Percentiles rank a stretch among this genome's conserved stretches.
Evolutionary conservation across 2,113 vertebrate species (phyloP).

Genomic region (Ailuropoda melanoleuca): DNA sequence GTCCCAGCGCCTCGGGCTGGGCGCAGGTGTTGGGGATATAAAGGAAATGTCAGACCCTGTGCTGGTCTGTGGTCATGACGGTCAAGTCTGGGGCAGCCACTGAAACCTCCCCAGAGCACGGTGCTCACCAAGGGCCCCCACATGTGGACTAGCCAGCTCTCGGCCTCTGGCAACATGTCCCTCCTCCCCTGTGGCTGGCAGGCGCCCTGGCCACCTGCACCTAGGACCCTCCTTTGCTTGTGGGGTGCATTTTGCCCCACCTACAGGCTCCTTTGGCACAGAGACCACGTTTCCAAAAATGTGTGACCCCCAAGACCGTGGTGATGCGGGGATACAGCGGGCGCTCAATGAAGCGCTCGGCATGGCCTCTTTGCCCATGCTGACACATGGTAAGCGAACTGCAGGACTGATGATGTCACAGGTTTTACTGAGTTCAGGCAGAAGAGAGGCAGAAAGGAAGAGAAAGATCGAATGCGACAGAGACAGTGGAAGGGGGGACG

Average conservation of each 20-base stretch:
- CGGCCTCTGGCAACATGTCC: background rate
- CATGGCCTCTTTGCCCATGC: background rate
- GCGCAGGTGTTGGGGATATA: too few species aligned
- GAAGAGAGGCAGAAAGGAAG: background rate
- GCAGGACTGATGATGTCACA: background rate
- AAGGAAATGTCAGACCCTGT: background rate
- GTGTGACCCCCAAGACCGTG: fast-evolving
- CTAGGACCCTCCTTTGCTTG: background rate
- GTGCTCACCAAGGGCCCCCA: too few species aligned
- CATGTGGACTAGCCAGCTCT: background rate
- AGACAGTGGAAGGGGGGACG: fast-evolving
- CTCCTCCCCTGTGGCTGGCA: background rate
- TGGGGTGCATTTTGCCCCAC: background rate
- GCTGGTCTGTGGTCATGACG: background rate
- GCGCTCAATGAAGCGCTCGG: background rate
- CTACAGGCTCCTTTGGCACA: background rate
- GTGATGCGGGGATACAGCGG: fast-evolving
- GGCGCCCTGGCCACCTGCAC: background rate
- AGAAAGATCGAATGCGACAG: background rate
- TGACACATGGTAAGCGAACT: background rate
- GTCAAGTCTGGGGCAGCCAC: background rate
- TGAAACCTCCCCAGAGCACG: background rate
- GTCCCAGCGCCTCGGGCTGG: too few species aligned
- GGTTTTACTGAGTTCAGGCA: background rate
- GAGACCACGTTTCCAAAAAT: fast-evolving